Conservation (phyloP, 2,113 vertebrate genomes). For the Synodontis membranacea region DNA sequence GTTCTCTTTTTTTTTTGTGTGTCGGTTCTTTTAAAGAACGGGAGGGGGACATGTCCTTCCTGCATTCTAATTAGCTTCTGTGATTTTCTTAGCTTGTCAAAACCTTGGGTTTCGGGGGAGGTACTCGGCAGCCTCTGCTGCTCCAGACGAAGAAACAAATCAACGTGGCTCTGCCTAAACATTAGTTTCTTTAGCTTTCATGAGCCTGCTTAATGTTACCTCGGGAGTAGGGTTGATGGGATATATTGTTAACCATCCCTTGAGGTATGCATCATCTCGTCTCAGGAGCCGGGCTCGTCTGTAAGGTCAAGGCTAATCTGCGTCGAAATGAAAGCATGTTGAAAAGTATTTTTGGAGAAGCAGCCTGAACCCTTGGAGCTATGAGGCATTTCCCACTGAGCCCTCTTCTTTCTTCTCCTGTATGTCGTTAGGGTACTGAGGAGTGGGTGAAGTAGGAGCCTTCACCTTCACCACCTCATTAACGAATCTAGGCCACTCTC, state of each 20-base stretch:
- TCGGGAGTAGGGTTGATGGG: slow-evolving; percentile 14
- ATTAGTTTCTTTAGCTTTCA: neutral
- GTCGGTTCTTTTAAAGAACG: slow-evolving; percentile 17
- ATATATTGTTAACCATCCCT: slow-evolving; percentile 16
- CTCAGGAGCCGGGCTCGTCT: slow-evolving; percentile 21
- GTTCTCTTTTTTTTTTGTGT: slow-evolving; percentile 41
- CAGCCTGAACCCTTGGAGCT: neutral
- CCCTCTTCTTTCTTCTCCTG: neutral
- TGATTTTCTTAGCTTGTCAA: slow-evolving; percentile 34
- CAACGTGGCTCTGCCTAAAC: neutral
- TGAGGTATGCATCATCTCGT: neutral
- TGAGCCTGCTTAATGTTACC: neutral
- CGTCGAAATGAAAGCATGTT: neutral
- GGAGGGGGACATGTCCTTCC: slow-evolving; percentile 7
- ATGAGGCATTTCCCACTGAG: slow-evolving; percentile 1
- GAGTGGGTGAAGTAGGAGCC: slow-evolving; percentile 33
- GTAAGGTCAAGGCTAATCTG: slow-evolving; percentile 31
- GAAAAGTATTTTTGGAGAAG: neutral
- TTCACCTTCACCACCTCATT: slow-evolving; percentile 53
- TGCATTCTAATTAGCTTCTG: slow-evolving; percentile 44
- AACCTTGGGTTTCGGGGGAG: slow-evolving; percentile 43
- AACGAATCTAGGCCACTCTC: slow-evolving; percentile 50
- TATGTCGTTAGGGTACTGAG: slow-evolving; percentile 1
- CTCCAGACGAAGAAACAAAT: neutral
- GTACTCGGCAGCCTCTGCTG: neutral